Percentiles rank a stretch among this genome's conserved stretches.
Conservation (phyloP, 2,113 vertebrate species). For the Pagrus major region DNA sequence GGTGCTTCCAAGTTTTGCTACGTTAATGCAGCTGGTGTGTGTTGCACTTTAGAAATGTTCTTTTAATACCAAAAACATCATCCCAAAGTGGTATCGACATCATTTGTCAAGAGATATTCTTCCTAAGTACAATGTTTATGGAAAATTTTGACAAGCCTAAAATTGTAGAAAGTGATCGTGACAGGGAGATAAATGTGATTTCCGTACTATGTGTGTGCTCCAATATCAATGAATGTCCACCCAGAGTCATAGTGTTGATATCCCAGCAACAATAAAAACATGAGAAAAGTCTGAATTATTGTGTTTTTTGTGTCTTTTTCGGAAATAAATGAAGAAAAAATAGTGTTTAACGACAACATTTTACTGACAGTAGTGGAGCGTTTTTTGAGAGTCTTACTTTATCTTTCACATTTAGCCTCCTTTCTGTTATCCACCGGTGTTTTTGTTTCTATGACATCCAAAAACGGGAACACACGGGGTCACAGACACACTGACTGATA, state of each 20-base stretch:
- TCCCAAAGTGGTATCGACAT: background rate
- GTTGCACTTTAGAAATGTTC: background rate
- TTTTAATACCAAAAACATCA: background rate
- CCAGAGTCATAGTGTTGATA: conserved; percentile 46
- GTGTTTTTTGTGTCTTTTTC: background rate
- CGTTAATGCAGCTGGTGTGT: background rate
- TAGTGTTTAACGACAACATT: background rate
- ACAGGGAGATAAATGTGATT: conserved; percentile 14
- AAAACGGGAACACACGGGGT: conserved; percentile 2
- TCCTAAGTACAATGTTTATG: conserved; percentile 1
- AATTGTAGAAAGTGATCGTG: conserved; percentile 30
- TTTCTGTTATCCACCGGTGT: conserved; percentile 21
- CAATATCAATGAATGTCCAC: conserved; percentile 54
- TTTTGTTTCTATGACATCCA: conserved; percentile 30
- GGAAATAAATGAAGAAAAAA: background rate
- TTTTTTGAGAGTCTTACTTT: background rate
- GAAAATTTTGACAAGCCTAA: conserved; percentile 6
- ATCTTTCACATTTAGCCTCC: conserved; percentile 4
- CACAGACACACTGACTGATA: conserved; percentile 29
- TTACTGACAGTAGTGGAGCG: background rate
- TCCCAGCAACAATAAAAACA: conserved; percentile 69
- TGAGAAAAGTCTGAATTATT: conserved; percentile 29
- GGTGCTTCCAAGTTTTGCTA: background rate
- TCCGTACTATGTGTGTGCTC: conserved; percentile 26
- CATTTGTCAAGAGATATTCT: no score